Evolutionary conservation across 1,140 invertebrate species (phyloP).

Genomic region (Lepidurus apus): DNA sequence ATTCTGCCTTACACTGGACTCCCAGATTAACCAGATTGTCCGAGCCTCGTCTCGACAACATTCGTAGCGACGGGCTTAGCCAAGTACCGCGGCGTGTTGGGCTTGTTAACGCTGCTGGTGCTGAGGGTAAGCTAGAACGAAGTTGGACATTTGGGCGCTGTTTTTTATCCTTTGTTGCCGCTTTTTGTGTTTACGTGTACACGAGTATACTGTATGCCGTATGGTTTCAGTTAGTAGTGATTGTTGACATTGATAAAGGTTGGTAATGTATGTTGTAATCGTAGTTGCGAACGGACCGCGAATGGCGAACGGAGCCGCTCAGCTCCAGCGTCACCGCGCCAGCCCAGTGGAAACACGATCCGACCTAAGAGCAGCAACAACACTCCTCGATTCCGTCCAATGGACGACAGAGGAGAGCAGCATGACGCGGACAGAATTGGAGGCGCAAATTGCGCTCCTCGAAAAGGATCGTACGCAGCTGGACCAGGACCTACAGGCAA

Average conservation of each 20-base stretch:
- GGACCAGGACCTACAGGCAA: slow-evolving; percentile 7
- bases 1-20: neutral
- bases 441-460: slow-evolving; percentile 13
- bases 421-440: slow-evolving; percentile 1
- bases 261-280: neutral
- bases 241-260: neutral
- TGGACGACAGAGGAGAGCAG: neutral
- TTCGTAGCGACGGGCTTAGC: neutral
- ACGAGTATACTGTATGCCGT: no score
- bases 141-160: no score
- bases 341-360: neutral
- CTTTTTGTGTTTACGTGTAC: no score
- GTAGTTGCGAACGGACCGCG: neutral
- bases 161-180: no score
- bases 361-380: neutral
- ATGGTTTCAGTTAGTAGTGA: neutral
- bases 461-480: slow-evolving; percentile 1
- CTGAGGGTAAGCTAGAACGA: neutral
- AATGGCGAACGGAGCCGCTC: slow-evolving; percentile 6
- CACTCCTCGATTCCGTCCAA: neutral
- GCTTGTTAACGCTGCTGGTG: neutral
- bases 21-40: neutral
- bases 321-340: neutral
- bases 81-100: neutral
- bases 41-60: neutral